Evolutionary conservation across 2,797 vertebrate species (phyloP).

Genomic region (Premnoplex brunnescens): DNA sequence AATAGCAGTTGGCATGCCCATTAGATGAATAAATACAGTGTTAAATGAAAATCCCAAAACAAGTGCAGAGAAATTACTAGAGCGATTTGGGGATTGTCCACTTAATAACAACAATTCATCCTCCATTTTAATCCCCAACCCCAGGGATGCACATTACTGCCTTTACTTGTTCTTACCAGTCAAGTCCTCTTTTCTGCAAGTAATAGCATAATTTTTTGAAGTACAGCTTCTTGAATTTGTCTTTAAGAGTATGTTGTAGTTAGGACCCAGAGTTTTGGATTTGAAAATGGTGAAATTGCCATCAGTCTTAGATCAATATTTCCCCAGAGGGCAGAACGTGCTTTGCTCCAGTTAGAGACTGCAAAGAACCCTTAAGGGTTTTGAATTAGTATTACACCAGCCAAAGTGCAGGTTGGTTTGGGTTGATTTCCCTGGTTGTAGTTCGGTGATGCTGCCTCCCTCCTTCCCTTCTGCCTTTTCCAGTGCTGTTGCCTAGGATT

Average conservation of each 20-base stretch:
- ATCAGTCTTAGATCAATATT: not conserved
- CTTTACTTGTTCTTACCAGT: not conserved
- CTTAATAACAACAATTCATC: not conserved
- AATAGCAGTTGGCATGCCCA: not conserved
- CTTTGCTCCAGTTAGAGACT: not conserved
- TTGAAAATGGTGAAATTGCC: not conserved
- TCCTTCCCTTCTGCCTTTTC: not conserved
- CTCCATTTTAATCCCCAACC: not conserved
- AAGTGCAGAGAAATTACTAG: not conserved
- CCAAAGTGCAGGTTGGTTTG: not conserved
- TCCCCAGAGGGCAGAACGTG: not conserved
- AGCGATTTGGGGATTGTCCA: conserved; percentile 18
- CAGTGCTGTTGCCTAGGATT: not conserved
- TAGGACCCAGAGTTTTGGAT: conserved; percentile 2
- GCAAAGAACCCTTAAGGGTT: not conserved
- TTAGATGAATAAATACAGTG: not conserved
- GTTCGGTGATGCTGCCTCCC: not conserved
- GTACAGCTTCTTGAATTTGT: not conserved
- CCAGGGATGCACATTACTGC: not conserved
- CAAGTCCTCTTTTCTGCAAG: not conserved
- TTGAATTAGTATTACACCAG: not conserved
- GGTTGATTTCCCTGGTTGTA: not conserved
- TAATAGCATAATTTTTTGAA: not conserved
- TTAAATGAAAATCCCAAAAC: not conserved
- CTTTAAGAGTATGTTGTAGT: not conserved